These are phyloP conservation scores for Macheiramphus alcinus DNA, from an alignment of 2,113 vertebrate species.

Conservation along the genomic window DNA sequence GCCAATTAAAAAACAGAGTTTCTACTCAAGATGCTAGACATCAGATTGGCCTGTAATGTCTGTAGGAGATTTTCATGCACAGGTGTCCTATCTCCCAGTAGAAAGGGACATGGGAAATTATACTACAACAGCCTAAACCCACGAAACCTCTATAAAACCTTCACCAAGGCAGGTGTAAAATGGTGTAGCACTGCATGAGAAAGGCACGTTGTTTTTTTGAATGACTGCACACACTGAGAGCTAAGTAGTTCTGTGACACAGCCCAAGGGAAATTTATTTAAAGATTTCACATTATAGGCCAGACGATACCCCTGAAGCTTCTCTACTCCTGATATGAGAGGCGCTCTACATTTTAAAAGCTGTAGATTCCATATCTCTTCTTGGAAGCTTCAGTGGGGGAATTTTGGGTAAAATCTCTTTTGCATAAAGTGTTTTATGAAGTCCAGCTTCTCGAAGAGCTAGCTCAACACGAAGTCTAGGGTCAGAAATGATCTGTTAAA, in stretches of 20 bases:
- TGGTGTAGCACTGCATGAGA: not conserved
- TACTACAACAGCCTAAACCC: accelerated
- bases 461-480: slow-evolving; percentile 86
- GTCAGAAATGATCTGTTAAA: slow-evolving; percentile 87
- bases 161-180: accelerated
- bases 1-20: not conserved
- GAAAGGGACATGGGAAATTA: accelerated
- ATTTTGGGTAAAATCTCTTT: slow-evolving; percentile 82
- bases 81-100: not conserved
- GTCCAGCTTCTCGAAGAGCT: slow-evolving; percentile 86
- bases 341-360: slow-evolving; percentile 66
- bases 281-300: not conserved
- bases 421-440: slow-evolving; percentile 85
- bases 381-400: slow-evolving; percentile 80
- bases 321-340: not conserved
- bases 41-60: not conserved
- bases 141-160: not conserved
- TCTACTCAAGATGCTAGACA: not conserved
- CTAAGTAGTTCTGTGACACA: not conserved
- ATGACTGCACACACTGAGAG: not conserved
- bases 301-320: not conserved
- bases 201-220: accelerated
- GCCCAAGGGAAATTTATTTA: not conserved
- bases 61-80: not conserved
- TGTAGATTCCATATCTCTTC: slow-evolving; percentile 82